A percentile compares a stretch with the other conserved stretches of the same genome.
Evolutionary conservation across 2,888 invertebrate species (phyloP).

Genomic region (Tetragonula carbonaria): DNA sequence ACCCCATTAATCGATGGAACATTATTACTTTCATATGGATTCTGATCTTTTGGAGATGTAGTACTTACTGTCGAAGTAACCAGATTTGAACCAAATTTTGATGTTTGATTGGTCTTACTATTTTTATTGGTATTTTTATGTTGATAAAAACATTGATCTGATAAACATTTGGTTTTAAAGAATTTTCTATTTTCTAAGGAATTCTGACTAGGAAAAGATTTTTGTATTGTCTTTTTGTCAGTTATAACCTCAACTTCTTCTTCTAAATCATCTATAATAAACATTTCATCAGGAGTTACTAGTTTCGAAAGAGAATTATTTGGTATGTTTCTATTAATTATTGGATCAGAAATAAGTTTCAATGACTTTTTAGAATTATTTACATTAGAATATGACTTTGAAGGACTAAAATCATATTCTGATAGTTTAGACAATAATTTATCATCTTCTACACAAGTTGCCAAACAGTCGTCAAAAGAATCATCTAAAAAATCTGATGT

Average conservation of each 20-base stretch:
- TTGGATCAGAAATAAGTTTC: slow-evolving; percentile 29
- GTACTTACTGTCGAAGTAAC: slow-evolving; percentile 68
- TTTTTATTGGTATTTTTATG: slow-evolving; percentile 13
- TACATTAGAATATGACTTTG: neutral
- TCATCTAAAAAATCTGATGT: slow-evolving; percentile 68
- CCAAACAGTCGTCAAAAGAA: slow-evolving; percentile 77
- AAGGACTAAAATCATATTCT: slow-evolving; percentile 35
- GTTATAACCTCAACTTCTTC: neutral
- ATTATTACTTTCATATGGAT: slow-evolving; percentile 39
- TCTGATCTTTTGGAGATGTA: slow-evolving; percentile 25
- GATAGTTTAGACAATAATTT: slow-evolving; percentile 48
- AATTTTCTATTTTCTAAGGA: slow-evolving; percentile 68
- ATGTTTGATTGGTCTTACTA: slow-evolving; percentile 23
- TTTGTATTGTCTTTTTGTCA: neutral
- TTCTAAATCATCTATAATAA: slow-evolving; percentile 12
- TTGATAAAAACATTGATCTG: slow-evolving; percentile 69
- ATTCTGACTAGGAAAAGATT: slow-evolving; percentile 1
- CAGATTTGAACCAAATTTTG: slow-evolving; percentile 12
- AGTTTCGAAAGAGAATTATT: neutral
- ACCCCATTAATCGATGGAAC: slow-evolving; percentile 38
- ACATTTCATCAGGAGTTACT: neutral
- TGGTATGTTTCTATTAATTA: slow-evolving; percentile 8
- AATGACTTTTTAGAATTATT: neutral
- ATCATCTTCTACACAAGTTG: slow-evolving; percentile 68
- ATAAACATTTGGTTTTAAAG: slow-evolving; percentile 76